Conservation (phyloP, 2,888 invertebrate genomes). For the Dascillus cervinus region DNA sequence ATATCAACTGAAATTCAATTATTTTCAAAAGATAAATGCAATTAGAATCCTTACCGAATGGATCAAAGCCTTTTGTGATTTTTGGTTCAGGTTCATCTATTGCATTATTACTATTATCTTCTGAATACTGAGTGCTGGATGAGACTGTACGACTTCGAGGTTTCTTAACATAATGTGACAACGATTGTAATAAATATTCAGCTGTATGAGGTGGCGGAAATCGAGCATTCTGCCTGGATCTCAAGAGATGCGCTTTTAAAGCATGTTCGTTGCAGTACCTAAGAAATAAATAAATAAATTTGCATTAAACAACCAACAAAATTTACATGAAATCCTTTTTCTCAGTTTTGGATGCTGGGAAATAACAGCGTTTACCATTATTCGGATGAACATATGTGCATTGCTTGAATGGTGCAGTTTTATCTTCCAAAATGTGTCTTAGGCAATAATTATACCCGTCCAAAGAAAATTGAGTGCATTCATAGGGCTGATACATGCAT, state of each 20-base stretch:
- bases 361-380: slow-evolving; percentile 67
- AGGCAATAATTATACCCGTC: slow-evolving; percentile 71
- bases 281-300: slow-evolving; percentile 12
- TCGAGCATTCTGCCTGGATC: slow-evolving; percentile 54
- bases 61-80: slow-evolving; percentile 40
- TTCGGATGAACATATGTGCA: slow-evolving; percentile 63
- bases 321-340: slow-evolving; percentile 59
- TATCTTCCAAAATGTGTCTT: slow-evolving; percentile 77
- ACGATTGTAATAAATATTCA: slow-evolving; percentile 55
- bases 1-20: slow-evolving; percentile 45
- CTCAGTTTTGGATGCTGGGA: slow-evolving; percentile 67
- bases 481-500: slow-evolving; percentile 57
- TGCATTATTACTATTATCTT: slow-evolving; percentile 30
- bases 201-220: slow-evolving; percentile 57
- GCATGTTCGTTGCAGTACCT: slow-evolving; percentile 66
- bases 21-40: slow-evolving; percentile 4
- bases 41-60: slow-evolving; percentile 4
- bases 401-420: slow-evolving; percentile 73
- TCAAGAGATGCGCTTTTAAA: slow-evolving; percentile 54
- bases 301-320: slow-evolving; percentile 3
- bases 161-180: slow-evolving; percentile 56
- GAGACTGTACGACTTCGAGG: slow-evolving; percentile 28
- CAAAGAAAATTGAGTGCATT: slow-evolving; percentile 59
- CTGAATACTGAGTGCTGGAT: slow-evolving; percentile 27
- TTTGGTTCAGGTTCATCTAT: slow-evolving; percentile 43